Base-by-base conservation (phyloP, 2,888 invertebrate species). In the Cepaea hortensis region DNA sequence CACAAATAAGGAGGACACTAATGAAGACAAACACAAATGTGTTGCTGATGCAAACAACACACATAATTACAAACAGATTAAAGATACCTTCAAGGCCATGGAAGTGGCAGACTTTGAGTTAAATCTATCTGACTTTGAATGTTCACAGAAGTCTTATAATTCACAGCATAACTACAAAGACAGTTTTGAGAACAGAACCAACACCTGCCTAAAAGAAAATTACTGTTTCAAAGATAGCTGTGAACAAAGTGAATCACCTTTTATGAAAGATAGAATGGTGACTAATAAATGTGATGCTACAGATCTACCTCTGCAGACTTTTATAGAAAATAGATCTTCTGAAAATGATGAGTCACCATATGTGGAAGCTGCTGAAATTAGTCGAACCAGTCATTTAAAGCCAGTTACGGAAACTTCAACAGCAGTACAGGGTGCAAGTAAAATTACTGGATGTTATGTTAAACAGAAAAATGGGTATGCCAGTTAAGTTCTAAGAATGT, bases 31-130 rank as follows among this genome's bases (percentile, higher is more conserved):
- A 55, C 15, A 20, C 35, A 61, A 70, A 72, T 3, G 50, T 70
- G 20, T 5, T 50, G 5, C 15, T 70, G 70, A 20, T 9, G 50
- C 6, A 23, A 48, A 20, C 23, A 23, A 35, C 23, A 48, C 3
- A 46, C 6, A 50, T 5, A 46, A 62, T 68, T 35, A 35, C 55
- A 15, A 35, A 13, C 35, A 79, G 1, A 6, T 0, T 4, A 3
- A 18, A 35, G 18, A 3, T 61, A 13, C 46, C 35, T 62, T 35
- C 3, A 46, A 79, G 35, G n/a, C 79, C 35, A 62, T 35, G 62
- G 79, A 85, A 23, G 11, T 9, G 9, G 65, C 65, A 20, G 61
- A 81, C 48, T 85, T 85, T 85, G 81, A 85, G 13, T 35, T 85
- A 65, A 55, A 81, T 48, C 48, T 81, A 18, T 81, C 85, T n/a